Evolutionary conservation across 2,113 vertebrate species (phyloP), one percentile per base, ranked within the genome.

Genomic region (Regulus satrapa): DNA sequence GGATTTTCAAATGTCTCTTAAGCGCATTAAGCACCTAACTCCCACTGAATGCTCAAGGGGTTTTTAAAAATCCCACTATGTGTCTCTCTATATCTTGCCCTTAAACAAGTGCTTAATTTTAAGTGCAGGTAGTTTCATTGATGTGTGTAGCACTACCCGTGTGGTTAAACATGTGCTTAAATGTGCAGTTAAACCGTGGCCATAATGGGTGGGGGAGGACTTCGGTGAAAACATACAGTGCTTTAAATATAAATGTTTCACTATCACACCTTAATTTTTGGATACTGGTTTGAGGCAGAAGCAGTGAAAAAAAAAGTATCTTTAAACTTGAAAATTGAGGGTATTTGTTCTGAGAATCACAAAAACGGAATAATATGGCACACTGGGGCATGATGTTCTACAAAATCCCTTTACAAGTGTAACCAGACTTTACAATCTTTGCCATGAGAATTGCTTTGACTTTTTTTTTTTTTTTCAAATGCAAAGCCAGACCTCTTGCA

Each of bases 71-170:
- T 86, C 88, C 88, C 75, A 29, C 91, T 93, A 31, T n/a, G 71
- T 88, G 67, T 96, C 82, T 97, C 92, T 92, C 87, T 85, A 46
- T 41, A 32, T 91, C 89, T 95, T 94, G 92, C 89, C 93, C 94
- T 94, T 96, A 96, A 97, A 97, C 92, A 97, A 96, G 94, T 95
- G 94, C 93, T 95, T 93, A 96, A 93, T 95, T 97, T 95, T 95
- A 94, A 97, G 95, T 94, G 90, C 93, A 93, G 89, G 94, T 88
- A 92, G 85, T 96, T 94, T 93, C 89, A 73, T 15, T 95, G 92
- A 90, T 92, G 88, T 85, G 81, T 73, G 52, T 29, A 92, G 78
- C 28, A n/a, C 77, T 82, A 14, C 85, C 85, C 32, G 59, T 93
- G 92, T 92, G 92, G 87, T 88, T 96, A 95, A 95, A 96, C 89